Conservation (phyloP, 1,140 invertebrate genomes). For the Formica exsecta region DNA sequence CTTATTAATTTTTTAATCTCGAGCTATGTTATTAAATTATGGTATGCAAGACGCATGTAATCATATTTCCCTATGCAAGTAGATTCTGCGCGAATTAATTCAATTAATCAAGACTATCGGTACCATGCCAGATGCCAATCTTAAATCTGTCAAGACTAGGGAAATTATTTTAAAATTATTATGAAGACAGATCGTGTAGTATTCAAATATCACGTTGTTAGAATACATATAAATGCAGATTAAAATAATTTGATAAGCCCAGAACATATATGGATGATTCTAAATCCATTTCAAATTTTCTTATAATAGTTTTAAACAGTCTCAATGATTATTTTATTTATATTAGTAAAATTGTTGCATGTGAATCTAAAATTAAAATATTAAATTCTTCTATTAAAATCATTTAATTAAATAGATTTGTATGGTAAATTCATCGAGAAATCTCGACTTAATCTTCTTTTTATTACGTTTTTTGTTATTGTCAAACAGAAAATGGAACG, state of each 20-base stretch:
- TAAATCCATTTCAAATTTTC: neutral
- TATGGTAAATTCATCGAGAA: neutral
- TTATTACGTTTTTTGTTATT: constrained; percentile 15
- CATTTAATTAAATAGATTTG: neutral
- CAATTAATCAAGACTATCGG: constrained; percentile 10
- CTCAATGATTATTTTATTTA: neutral
- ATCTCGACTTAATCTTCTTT: neutral
- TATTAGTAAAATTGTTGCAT: neutral
- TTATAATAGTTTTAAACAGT: neutral
- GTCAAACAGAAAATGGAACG: neutral
- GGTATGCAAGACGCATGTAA: neutral
- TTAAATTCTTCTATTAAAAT: neutral
- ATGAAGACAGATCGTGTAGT: neutral
- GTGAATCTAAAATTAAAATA: neutral
- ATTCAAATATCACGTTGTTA: neutral
- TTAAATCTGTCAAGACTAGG: neutral
- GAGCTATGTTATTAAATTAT: constrained; percentile 4
- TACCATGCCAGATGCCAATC: neutral
- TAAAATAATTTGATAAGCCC: neutral
- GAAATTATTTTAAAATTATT: constrained; percentile 13
- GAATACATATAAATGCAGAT: neutral
- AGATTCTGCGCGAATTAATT: constrained; percentile 18
- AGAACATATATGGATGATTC: neutral
- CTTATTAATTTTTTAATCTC: constrained; percentile 40
- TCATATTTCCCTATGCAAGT: constrained; percentile 9